Evolutionary conservation across 1,140 invertebrate genomes (phyloP).

Genomic region (Phortica variegata): DNA sequence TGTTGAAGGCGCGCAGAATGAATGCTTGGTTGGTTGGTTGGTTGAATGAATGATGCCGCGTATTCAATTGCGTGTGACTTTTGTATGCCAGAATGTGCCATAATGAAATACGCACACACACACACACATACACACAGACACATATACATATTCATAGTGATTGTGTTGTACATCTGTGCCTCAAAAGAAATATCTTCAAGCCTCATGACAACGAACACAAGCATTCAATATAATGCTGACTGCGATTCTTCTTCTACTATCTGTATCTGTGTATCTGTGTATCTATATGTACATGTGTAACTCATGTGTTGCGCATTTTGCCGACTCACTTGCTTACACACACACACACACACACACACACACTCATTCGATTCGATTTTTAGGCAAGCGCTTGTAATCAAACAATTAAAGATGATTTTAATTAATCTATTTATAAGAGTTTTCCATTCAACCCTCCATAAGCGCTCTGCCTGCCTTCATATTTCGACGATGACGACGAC

Average conservation of each 20-base stretch:
- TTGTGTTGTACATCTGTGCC: constrained; percentile 52
- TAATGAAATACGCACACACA: too few species aligned
- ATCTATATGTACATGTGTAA: constrained; percentile 31
- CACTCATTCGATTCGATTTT: constrained; percentile 13
- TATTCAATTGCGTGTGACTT: constrained; percentile 53
- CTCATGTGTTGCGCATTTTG: constrained; percentile 54
- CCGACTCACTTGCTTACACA: constrained; percentile 31
- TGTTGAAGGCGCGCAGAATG: constrained; percentile 33
- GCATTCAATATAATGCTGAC: constrained; percentile 28
- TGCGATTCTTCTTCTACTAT: constrained; percentile 4
- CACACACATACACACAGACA: too few species aligned
- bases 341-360: background rate
- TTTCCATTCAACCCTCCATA: constrained; percentile 11
- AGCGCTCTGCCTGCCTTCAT: too few species aligned
- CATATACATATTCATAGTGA: too few species aligned
- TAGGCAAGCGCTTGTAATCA: constrained; percentile 41
- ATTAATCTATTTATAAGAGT: constrained; percentile 52
- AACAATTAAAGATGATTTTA: constrained; percentile 55
- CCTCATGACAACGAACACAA: too few species aligned
- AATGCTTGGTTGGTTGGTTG: too few species aligned
- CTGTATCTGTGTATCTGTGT: constrained; percentile 31
- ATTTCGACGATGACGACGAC: background rate
- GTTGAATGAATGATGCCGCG: too few species aligned
- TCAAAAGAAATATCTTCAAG: constrained; percentile 53
- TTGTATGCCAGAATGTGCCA: constrained; percentile 11